Conservation (phyloP, 2,797 vertebrate species). For the Enteromius radiatus region DNA sequence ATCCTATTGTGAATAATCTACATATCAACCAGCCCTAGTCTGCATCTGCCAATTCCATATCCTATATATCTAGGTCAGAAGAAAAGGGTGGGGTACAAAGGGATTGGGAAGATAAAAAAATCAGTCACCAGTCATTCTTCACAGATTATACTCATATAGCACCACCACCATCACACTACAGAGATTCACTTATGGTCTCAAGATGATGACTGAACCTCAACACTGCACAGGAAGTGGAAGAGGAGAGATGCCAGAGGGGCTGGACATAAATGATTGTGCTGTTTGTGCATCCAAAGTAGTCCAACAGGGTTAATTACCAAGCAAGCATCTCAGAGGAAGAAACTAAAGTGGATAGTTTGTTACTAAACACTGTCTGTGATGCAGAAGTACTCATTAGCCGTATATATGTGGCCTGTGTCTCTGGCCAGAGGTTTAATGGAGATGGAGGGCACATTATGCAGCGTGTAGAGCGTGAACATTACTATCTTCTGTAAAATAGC, state of each 20-base stretch:
- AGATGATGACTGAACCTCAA: slow-evolving; percentile 8
- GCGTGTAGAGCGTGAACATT: neutral
- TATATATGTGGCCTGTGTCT: slow-evolving; percentile 33
- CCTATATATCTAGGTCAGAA: slow-evolving; percentile 44
- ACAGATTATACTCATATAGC: neutral
- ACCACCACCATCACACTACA: neutral
- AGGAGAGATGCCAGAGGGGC: slow-evolving; percentile 9
- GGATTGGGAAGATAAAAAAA: neutral
- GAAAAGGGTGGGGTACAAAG: too few relatives aligned
- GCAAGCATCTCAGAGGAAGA: slow-evolving; percentile 21
- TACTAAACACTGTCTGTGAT: slow-evolving; percentile 17
- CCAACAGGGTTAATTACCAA: slow-evolving; percentile 51
- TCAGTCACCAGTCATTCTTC: slow-evolving; percentile 6
- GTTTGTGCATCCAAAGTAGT: slow-evolving; percentile 25
- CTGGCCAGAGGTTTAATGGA: slow-evolving; percentile 21
- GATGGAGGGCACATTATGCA: slow-evolving; percentile 15
- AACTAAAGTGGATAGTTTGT: slow-evolving; percentile 37
- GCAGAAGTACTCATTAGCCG: slow-evolving; percentile 30
- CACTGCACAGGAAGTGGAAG: slow-evolving; percentile 20
- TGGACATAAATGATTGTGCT: slow-evolving; percentile 21
- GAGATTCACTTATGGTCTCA: neutral
- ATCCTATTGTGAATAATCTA: neutral
- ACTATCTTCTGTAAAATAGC: neutral
- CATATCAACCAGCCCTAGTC: neutral
- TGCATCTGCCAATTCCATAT: neutral